phyloP scores from a whole-genome alignment of 2,797 vertebrate species.

The Onychomys arenicola region DNA sequence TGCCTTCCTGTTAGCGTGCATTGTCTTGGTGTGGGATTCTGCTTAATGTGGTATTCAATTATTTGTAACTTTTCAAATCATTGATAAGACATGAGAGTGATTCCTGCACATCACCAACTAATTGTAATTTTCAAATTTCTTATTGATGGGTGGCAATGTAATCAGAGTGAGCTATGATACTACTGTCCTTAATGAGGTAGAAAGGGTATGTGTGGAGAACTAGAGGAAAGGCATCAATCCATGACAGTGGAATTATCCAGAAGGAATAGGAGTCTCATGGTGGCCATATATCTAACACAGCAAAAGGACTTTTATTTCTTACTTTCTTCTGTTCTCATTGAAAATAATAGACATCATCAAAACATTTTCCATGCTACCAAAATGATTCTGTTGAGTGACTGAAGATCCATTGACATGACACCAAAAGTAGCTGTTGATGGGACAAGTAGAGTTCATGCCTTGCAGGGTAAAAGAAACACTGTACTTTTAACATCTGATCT shows the following conservation, averaged over 20 bases:
- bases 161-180: background rate
- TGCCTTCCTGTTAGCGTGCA: background rate
- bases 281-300: background rate
- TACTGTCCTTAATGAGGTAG: background rate
- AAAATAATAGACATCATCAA: background rate
- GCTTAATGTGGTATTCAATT: background rate
- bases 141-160: background rate
- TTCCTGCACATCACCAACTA: background rate
- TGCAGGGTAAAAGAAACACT: background rate
- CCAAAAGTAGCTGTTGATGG: background rate
- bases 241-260: accelerated
- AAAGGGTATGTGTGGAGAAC: accelerated
- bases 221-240: background rate
- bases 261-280: background rate
- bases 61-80: background rate
- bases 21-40: background rate
- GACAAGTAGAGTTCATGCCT: background rate
- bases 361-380: background rate
- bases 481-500: background rate
- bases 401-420: background rate
- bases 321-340: background rate
- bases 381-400: background rate
- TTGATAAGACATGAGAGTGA: background rate
- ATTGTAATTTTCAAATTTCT: background rate
- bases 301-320: background rate